Conservation (phyloP, 2,888 invertebrate genomes). For the Ypsolopha scabrella region DNA sequence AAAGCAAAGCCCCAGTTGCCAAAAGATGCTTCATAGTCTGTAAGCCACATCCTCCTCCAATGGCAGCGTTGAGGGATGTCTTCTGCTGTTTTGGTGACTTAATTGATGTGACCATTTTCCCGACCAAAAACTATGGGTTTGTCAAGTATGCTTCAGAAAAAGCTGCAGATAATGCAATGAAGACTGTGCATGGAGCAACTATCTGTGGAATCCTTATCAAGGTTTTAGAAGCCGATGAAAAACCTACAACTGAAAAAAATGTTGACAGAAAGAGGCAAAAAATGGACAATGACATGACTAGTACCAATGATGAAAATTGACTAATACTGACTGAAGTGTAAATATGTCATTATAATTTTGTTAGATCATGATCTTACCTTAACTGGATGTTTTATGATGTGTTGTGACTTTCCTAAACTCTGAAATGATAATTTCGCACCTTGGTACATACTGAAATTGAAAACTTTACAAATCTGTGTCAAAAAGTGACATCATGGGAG, state of each 20-base stretch:
- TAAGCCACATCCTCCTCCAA: constrained; percentile 77
- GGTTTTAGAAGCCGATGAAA: constrained; percentile 90
- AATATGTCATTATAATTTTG: too few species aligned
- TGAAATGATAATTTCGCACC: too few species aligned
- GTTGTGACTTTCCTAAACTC: too few species aligned
- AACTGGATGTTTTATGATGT: too few species aligned
- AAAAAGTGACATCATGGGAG: too few species aligned
- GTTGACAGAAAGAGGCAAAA: constrained; percentile 16
- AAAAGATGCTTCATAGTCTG: constrained; percentile 78
- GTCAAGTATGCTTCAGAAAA: constrained; percentile 86
- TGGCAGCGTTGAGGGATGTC: constrained; percentile 81
- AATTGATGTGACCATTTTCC: constrained; percentile 89
- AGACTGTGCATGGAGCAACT: constrained; percentile 81
- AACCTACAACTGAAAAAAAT: constrained; percentile 25
- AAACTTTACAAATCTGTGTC: too few species aligned
- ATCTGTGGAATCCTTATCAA: constrained; percentile 85
- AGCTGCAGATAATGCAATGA: constrained; percentile 82
- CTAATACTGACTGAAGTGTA: constrained; percentile 23
- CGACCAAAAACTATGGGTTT: constrained; percentile 93
- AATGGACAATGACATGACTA: constrained; percentile 20
- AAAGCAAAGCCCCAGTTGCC: constrained; percentile 71
- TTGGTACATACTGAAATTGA: too few species aligned
- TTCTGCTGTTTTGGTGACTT: constrained; percentile 93
- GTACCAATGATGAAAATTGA: too few species aligned
- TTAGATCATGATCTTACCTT: too few species aligned